Conservation (phyloP, 2,113 vertebrate species). For the Takifugu bimaculatus region DNA sequence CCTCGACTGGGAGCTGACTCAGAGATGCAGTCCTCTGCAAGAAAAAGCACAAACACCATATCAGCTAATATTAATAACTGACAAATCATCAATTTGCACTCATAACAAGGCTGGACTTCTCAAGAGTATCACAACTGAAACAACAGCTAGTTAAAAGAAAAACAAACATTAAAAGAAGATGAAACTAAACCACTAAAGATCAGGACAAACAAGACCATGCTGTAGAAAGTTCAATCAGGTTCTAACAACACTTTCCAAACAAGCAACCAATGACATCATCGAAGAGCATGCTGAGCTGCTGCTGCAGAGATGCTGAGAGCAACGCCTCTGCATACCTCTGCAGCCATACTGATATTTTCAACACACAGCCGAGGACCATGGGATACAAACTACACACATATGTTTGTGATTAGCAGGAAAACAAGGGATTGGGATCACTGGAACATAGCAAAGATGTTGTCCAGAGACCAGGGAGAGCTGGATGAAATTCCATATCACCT, state of each 20-base stretch:
- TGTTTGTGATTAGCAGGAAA: slow-evolving; percentile 53
- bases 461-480: slow-evolving; percentile 15
- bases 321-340: slow-evolving; percentile 25
- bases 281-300: slow-evolving; percentile 6
- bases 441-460: slow-evolving; percentile 17
- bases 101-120: slow-evolving; percentile 3
- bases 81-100: background rate
- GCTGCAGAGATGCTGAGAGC: slow-evolving; percentile 22
- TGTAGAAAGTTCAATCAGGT: slow-evolving; percentile 30
- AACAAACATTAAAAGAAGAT: no score
- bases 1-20: slow-evolving; percentile 82
- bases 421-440: slow-evolving; percentile 34
- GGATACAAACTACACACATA: slow-evolving; percentile 40
- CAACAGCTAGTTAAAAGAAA: background rate
- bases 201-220: slow-evolving; percentile 5
- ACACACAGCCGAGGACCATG: slow-evolving; percentile 22
- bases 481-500: no score
- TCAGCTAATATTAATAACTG: slow-evolving; percentile 8
- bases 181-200: background rate
- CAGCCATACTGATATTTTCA: slow-evolving; percentile 9
- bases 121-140: background rate
- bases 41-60: slow-evolving; percentile 10
- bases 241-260: slow-evolving; percentile 53
- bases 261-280: slow-evolving; percentile 48
- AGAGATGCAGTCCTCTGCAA: slow-evolving; percentile 84